These are phyloP conservation scores for Hyperopisus bebe DNA, from an alignment of 2,113 vertebrate species.

Conservation along the genomic window DNA sequence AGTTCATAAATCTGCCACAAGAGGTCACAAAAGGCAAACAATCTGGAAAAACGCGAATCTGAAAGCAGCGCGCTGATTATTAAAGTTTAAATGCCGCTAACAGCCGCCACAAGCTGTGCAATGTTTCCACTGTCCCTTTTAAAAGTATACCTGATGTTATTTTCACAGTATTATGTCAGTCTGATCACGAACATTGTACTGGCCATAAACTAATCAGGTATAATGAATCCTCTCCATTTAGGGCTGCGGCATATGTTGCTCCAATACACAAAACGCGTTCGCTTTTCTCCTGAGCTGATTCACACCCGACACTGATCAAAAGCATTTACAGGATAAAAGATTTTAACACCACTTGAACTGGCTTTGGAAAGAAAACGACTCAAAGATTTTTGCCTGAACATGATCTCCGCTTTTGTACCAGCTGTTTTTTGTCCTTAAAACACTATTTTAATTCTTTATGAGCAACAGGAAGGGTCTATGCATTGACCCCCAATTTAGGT, in stretches of 20 bases:
- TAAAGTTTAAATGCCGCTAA: neutral
- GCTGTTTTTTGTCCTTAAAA: neutral
- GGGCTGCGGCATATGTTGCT: neutral
- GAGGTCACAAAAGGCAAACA: neutral
- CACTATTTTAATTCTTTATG: neutral
- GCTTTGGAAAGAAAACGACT: neutral
- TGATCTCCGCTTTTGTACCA: neutral
- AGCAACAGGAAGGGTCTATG: neutral
- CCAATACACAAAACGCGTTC: neutral
- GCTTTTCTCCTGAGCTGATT: neutral
- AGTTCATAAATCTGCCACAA: neutral
- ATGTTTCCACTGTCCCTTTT: neutral
- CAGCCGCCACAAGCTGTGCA: neutral
- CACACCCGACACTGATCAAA: neutral
- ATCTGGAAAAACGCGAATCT: neutral
- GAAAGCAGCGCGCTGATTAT: neutral
- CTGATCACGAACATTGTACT: neutral
- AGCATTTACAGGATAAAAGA: neutral
- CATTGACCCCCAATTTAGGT: neutral
- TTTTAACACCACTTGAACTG: neutral
- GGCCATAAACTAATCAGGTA: neutral
- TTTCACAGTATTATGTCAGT: neutral
- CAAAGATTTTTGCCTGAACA: neutral
- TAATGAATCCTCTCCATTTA: neutral
- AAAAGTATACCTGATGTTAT: neutral